Conservation (phyloP, 2,888 invertebrate genomes). For the Thecocarcelia acutangulata region DNA sequence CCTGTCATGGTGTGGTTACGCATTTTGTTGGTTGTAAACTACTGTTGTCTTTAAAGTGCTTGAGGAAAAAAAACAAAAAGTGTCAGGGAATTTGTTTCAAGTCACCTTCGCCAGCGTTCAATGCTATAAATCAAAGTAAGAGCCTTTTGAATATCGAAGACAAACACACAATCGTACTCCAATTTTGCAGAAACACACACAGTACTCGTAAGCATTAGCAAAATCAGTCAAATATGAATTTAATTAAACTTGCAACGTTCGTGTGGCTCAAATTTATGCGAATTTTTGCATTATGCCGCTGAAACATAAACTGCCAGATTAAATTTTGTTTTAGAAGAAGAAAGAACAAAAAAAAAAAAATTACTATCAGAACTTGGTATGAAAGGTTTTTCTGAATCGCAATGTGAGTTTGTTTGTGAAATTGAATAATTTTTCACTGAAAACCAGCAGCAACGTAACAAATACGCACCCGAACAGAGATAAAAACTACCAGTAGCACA, state of each 20-base stretch:
- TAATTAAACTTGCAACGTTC: constrained; percentile 74
- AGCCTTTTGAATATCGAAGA: constrained; percentile 14
- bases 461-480: constrained; percentile 19
- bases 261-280: constrained; percentile 74
- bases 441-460: constrained; percentile 27
- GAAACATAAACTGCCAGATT: constrained; percentile 61
- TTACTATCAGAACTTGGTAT: neutral
- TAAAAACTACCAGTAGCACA: constrained; percentile 37
- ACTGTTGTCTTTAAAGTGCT: too few species aligned
- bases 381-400: neutral
- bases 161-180: neutral
- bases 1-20: too few species aligned
- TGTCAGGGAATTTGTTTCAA: constrained; percentile 51
- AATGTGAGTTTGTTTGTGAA: constrained; percentile 40
- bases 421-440: constrained; percentile 60
- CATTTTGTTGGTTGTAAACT: too few species aligned
- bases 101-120: constrained; percentile 65
- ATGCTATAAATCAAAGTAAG: constrained; percentile 69
- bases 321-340: constrained; percentile 35
- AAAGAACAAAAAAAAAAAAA: constrained; percentile 18
- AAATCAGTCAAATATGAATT: constrained; percentile 75
- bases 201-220: constrained; percentile 42
- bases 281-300: constrained; percentile 70
- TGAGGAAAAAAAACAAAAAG: too few species aligned
- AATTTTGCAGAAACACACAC: too few species aligned